Percentiles rank a stretch among this genome's conserved stretches.
Conservation (phyloP, 2,797 vertebrate genomes). For the Rousettus madagascariensis region DNA sequence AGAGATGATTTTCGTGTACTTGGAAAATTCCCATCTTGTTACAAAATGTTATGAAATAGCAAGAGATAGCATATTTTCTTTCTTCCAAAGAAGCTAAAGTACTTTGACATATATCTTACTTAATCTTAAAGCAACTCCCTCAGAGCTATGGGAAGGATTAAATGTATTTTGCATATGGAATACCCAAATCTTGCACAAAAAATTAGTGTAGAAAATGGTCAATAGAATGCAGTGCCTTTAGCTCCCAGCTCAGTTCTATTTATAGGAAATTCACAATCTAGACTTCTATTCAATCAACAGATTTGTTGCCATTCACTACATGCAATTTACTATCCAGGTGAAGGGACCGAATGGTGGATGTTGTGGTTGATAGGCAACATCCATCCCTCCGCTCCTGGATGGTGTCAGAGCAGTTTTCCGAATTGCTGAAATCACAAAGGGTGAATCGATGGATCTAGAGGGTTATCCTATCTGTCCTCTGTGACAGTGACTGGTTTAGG, state of each 20-base stretch:
- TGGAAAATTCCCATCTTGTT: constrained; percentile 69
- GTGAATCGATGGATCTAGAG: not conserved
- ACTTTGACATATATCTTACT: constrained; percentile 61
- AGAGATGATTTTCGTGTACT: constrained; percentile 61
- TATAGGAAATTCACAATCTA: not conserved
- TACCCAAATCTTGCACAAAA: not conserved
- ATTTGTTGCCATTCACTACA: not conserved
- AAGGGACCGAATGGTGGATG: not conserved
- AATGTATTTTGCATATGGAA: not conserved
- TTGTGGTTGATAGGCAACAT: not conserved
- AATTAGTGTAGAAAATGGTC: not conserved
- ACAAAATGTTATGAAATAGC: constrained; percentile 63
- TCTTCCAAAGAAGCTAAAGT: constrained; percentile 61
- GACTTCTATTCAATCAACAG: not conserved
- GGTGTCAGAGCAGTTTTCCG: not conserved
- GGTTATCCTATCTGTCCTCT: not conserved
- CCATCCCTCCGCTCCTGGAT: not conserved
- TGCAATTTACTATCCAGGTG: not conserved
- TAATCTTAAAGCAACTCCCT: constrained; percentile 46
- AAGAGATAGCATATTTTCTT: constrained; percentile 54
- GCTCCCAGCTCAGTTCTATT: not conserved
- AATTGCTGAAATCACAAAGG: not conserved
- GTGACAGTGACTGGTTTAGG: constrained; percentile 16
- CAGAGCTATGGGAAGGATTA: not conserved
- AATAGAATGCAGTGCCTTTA: not conserved